Evolutionary conservation across 2,113 vertebrate genomes (phyloP).

Genomic region (Myotis brandtii): DNA sequence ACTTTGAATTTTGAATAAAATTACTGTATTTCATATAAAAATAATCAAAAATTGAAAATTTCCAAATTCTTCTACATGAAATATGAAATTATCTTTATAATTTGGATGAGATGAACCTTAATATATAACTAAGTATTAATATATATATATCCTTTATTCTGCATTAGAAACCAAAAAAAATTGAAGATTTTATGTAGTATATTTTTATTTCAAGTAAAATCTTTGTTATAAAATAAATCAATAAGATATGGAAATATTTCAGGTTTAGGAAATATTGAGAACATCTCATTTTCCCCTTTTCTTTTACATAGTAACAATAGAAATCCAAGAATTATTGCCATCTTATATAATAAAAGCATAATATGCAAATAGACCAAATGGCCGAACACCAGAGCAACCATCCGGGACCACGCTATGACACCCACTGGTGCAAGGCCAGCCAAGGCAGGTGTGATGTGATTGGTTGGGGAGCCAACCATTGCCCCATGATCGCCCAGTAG

Average conservation of each 20-base stretch:
- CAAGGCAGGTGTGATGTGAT: too few species aligned
- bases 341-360: too few species aligned
- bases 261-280: background rate
- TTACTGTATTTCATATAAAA: background rate
- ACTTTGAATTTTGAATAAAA: conserved; percentile 48
- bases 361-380: too few species aligned
- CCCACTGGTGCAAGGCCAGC: too few species aligned
- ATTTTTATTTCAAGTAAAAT: background rate
- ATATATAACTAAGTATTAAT: background rate
- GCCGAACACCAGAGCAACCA: too few species aligned
- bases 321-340: background rate
- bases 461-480: too few species aligned
- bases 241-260: background rate
- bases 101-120: background rate
- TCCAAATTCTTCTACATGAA: background rate
- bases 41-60: background rate
- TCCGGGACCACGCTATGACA: too few species aligned
- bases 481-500: too few species aligned
- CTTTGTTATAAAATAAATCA: background rate
- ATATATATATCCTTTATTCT: background rate
- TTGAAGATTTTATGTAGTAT: background rate
- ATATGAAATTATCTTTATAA: background rate
- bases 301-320: background rate
- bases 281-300: background rate
- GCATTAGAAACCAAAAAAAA: background rate